Base-by-base conservation (phyloP, 2,797 vertebrate species). In the Notolabrus celidotus region DNA sequence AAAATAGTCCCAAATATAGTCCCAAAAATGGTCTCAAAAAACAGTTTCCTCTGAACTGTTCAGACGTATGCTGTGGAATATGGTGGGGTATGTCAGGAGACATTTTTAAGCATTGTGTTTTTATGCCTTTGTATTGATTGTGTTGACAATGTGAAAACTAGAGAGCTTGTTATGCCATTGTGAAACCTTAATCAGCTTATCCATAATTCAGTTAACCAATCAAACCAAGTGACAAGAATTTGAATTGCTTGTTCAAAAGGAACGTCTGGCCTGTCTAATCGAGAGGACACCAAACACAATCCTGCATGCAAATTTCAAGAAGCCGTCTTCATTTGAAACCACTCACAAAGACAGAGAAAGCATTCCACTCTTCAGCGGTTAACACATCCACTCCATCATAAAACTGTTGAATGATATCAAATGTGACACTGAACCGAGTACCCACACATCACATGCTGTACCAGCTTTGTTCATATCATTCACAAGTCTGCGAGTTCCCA, bases 391-490 rank as follows among this genome's bases (percentile, higher is more conserved):
- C 20, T 50, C 14, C 1, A 57, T 69, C 34, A 45, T 23, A 19
- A 34, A 41, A 38, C 52, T 16, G 19, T 6, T 59, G 63, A 64
- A 50, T 15, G 43, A 58, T 70, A 79, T 68, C 25, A 42, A 57
- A 73, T 11, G 33, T 53, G 77, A 57, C 83, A 31, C 11, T 53
- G 52, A 71, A 64, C 41, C 50, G 4, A 31, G 53, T 54, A 19
- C 56, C 71, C 56, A 2, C 62, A 58, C 53, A 51, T 57, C 51
- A 46, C 66, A 69, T 39, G 73, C 55, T 38, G 56, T 10, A 57
- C 55, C 50, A 36, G 58, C 14, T 60, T 45, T 36, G 14, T 45
- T 79, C 42, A 52, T 66, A 58, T 83, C 56, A 42, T 57, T 79
- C 70, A 54, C 57, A 52, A 60, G 64, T 45, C 61, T 22, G 29